Conservation (phyloP, 2,797 vertebrate genomes). For the Coregonus sp. region DNA sequence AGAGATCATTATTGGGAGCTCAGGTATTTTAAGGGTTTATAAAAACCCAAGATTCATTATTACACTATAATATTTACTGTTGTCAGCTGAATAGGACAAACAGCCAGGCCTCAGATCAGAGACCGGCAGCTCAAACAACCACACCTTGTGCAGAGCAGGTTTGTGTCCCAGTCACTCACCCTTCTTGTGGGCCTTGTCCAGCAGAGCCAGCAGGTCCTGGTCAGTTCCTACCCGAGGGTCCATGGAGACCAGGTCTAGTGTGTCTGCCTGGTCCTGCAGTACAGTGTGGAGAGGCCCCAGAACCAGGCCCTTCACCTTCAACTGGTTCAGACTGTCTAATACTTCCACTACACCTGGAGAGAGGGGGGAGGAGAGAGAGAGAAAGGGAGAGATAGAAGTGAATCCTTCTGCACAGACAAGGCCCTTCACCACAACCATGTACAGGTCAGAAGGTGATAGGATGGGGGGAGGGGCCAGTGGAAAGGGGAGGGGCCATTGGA, state of each 20-base stretch:
- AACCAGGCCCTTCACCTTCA: constrained; percentile 86
- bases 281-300: constrained; percentile 82
- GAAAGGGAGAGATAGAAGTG: constrained; percentile 38
- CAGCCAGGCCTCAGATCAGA: no score
- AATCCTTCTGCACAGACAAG: constrained; percentile 68
- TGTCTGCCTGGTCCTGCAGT: constrained; percentile 23
- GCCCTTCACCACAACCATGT: constrained; percentile 72
- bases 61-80: no score
- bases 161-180: constrained; percentile 58
- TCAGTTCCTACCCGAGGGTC: constrained; percentile 48
- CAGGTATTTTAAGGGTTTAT: no score
- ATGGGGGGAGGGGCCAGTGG: no score
- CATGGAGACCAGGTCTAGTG: constrained; percentile 64
- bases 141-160: constrained; percentile 65
- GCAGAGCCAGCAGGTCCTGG: constrained; percentile 57
- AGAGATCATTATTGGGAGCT: no score
- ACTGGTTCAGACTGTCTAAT: constrained; percentile 74
- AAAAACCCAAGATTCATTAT: no score
- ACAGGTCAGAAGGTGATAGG: neutral
- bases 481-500: no score
- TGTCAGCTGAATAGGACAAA: no score
- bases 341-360: constrained; percentile 69
- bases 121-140: no score
- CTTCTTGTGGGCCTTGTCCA: constrained; percentile 83
- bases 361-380: neutral